These are phyloP conservation scores for Microdon myrmicae DNA, from an alignment of 2,888 invertebrate species.

Conservation along the genomic window DNA sequence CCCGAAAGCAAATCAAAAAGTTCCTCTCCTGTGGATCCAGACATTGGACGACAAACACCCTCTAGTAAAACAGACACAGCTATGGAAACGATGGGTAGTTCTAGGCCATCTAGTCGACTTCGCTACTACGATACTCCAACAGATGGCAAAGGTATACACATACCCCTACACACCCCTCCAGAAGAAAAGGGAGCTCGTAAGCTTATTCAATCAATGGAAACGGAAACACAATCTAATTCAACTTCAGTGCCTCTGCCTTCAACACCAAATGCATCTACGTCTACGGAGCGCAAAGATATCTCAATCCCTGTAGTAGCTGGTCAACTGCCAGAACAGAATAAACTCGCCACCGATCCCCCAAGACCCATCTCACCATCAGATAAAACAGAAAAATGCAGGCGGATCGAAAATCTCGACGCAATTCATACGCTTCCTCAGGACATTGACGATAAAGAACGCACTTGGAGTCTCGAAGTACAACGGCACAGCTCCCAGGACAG, in stretches of 20 bases:
- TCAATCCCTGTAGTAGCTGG: conserved; percentile 57
- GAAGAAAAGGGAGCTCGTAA: conserved; percentile 70
- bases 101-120: conserved; percentile 62
- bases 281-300: not conserved
- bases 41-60: conserved; percentile 56
- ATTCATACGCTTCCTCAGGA: conserved; percentile 70
- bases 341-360: conserved; percentile 20
- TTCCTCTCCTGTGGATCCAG: conserved; percentile 64
- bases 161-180: conserved; percentile 80
- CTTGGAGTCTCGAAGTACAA: conserved; percentile 64
- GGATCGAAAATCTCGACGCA: conserved; percentile 68
- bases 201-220: conserved; percentile 60
- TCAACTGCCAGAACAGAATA: conserved; percentile 16
- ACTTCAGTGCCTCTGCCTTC: conserved; percentile 35
- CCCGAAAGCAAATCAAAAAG: conserved; percentile 66
- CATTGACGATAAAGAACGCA: conserved; percentile 57
- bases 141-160: conserved; percentile 75
- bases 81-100: conserved; percentile 58
- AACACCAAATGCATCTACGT: conserved; percentile 58
- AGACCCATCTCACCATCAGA: conserved; percentile 38
- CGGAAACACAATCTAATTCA: conserved; percentile 55
- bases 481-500: conserved; percentile 68
- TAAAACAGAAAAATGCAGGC: conserved; percentile 54
- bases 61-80: conserved; percentile 68
- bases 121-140: conserved; percentile 74